A percentile compares a stretch with the other conserved stretches of the same genome.
phyloP scores from a whole-genome alignment of 2,888 invertebrate species.

The Xestia c-nigrum region DNA sequence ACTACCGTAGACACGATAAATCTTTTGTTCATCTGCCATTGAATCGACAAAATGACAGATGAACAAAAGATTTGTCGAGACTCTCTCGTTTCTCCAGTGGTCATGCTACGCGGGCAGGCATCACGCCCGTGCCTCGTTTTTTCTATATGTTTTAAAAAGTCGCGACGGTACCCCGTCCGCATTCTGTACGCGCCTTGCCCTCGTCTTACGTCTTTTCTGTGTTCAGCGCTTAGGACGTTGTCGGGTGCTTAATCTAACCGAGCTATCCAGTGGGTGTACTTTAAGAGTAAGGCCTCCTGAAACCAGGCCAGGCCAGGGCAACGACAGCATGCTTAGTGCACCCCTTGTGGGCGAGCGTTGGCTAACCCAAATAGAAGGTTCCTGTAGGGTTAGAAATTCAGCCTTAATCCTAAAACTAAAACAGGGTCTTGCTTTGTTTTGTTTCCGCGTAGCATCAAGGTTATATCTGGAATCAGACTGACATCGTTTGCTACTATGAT shows the following conservation, averaged over 20 bases:
- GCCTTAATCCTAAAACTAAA: not conserved
- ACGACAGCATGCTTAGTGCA: not conserved
- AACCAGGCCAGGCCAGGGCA: not conserved
- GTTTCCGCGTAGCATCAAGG: not conserved
- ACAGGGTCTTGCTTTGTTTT: not conserved
- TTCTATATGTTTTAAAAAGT: too few species aligned
- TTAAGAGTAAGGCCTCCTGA: not conserved
- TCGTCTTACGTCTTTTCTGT: too few species aligned
- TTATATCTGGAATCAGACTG: not conserved
- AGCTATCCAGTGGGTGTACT: not conserved
- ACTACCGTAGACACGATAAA: too few species aligned
- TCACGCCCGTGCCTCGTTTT: too few species aligned
- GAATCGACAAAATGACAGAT: too few species aligned
- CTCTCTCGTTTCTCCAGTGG: too few species aligned
- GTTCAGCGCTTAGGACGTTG: not conserved
- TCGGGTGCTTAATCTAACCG: not conserved
- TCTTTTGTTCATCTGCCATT: too few species aligned
- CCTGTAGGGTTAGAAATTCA: not conserved
- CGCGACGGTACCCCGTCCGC: too few species aligned
- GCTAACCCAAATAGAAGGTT: not conserved
- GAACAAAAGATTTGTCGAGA: too few species aligned
- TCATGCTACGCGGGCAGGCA: too few species aligned
- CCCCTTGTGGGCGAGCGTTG: not conserved
- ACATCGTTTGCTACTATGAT: slow-evolving; percentile 9
- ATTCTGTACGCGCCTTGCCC: too few species aligned